phyloP scores from a whole-genome alignment of 2,113 vertebrate species.

The Sander lucioperca region DNA sequence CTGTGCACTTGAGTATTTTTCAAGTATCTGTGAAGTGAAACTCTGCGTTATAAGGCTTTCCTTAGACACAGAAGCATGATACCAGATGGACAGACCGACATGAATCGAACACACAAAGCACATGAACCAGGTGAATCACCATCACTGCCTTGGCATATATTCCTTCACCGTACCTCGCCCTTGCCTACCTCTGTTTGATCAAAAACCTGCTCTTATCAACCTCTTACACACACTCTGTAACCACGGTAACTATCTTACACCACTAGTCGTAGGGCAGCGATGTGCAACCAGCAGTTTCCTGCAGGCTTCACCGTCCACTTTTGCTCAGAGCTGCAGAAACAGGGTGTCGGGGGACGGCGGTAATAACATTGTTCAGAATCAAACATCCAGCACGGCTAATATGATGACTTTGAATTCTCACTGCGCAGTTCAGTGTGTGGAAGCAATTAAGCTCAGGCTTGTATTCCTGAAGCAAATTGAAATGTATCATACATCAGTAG shows the following conservation, averaged over 20 bases:
- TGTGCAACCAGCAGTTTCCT: slow-evolving; percentile 60
- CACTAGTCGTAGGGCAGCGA: slow-evolving; percentile 29
- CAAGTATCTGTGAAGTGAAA: not conserved
- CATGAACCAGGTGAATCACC: slow-evolving; percentile 27
- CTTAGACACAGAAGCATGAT: not conserved
- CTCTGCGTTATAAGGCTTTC: not conserved
- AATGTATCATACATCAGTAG: slow-evolving; percentile 49
- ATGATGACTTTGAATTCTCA: slow-evolving; percentile 56
- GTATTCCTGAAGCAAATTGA: slow-evolving; percentile 55
- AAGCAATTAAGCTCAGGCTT: slow-evolving; percentile 57
- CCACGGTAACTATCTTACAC: slow-evolving; percentile 60
- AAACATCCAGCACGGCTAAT: slow-evolving; percentile 60
- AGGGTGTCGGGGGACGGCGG: slow-evolving; percentile 19
- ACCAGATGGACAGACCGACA: slow-evolving; percentile 15
- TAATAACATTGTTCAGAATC: slow-evolving; percentile 59
- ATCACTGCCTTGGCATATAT: slow-evolving; percentile 3
- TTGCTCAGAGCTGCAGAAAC: slow-evolving; percentile 54
- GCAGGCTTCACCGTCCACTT: slow-evolving; percentile 32
- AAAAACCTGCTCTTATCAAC: slow-evolving; percentile 69
- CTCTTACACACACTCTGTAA: slow-evolving; percentile 57
- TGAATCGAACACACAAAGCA: slow-evolving; percentile 11
- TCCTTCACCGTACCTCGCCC: not conserved
- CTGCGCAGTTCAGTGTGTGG: slow-evolving; percentile 31
- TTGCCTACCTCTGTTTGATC: slow-evolving; percentile 31
- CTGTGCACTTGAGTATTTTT: not conserved